Conservation (phyloP, 2,113 vertebrate species). For the Ranitomeya imitator region DNA sequence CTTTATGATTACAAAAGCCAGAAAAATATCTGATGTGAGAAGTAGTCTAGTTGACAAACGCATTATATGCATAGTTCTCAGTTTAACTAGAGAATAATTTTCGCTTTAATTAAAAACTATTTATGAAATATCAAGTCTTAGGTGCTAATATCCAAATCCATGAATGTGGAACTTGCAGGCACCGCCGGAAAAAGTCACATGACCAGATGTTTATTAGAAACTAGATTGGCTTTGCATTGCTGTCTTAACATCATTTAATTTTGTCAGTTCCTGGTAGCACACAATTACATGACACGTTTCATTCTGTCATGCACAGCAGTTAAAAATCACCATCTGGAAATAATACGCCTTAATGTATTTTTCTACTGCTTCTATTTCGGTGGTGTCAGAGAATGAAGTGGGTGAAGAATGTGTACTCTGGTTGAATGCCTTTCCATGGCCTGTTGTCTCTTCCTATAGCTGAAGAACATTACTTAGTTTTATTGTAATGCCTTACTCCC, state of each 20-base stretch:
- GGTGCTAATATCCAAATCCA: not conserved
- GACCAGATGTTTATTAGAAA: not conserved
- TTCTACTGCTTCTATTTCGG: conserved; percentile 16
- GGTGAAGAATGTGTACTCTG: conserved; percentile 30
- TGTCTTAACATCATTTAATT: conserved; percentile 8
- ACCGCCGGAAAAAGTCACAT: not conserved
- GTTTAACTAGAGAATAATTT: not conserved
- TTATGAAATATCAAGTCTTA: not conserved
- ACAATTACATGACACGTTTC: conserved; percentile 23
- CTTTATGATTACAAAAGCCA: too few relatives aligned
- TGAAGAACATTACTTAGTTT: conserved; percentile 35
- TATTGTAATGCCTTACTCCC: not conserved
- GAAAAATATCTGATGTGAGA: too few relatives aligned
- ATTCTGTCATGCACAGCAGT: conserved; percentile 22
- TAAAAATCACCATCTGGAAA: conserved; percentile 49
- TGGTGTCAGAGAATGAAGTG: conserved; percentile 30
- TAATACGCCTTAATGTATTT: conserved; percentile 37
- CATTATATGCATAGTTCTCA: too few relatives aligned
- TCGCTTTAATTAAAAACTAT: not conserved
- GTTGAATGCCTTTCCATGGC: conserved; percentile 21
- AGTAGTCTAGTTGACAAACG: too few relatives aligned
- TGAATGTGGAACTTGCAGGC: not conserved
- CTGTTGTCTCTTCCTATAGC: conserved; percentile 13
- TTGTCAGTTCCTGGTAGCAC: conserved; percentile 4
- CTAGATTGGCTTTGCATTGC: not conserved